Evolutionary conservation across 2,113 vertebrate genomes (phyloP), one percentile per base, ranked within the genome.

Genomic region (Scophthalmus maximus): DNA sequence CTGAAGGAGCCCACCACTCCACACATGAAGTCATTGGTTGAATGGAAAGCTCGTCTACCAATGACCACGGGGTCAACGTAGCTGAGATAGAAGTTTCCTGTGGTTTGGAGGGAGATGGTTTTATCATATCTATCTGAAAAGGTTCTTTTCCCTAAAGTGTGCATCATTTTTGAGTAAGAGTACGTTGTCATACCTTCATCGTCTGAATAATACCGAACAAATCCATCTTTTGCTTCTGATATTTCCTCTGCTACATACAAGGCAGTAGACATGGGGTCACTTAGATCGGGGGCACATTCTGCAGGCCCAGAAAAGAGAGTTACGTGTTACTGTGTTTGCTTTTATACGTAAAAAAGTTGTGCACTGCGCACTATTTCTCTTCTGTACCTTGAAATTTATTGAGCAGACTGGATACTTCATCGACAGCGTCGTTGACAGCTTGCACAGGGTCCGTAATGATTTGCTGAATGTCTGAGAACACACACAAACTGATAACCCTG

Each of bases 201-300:
- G 55, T 92, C 90, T 25, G 91, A 92, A 66, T 87, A 88, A 51
- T 88, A 68, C 20, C 11, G 83, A 52, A 92, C 87, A 63, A 92
- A 73, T 77, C 51, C 84, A 51, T 91, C 84, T 76, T 90, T 92
- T 38, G 68, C 89, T 46, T 50, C 75, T 20, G 59, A 38, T 85
- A 91, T 78, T 83, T 92, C 91, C 9, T 91, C 88, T 0, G 72
- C 78, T 9, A 83, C 84, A 0, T 91, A 92, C 0, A 62, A 66
- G 27, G 85, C 88, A 12, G 40, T 64, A 7, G 89, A 84, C 75
- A 36, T 69, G 14, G 88, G 90, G 79, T 92, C 85, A 42, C 87
- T 91, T 73, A 91, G 72, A 76, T 92, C 90, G 20, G 89, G 91
- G 10, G 88, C 76, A 65, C 88, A 91, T 79, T 91, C 91, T 92